Evolutionary conservation across 2,113 vertebrate species (phyloP).

Genomic region (Motacilla tschutschensis): DNA sequence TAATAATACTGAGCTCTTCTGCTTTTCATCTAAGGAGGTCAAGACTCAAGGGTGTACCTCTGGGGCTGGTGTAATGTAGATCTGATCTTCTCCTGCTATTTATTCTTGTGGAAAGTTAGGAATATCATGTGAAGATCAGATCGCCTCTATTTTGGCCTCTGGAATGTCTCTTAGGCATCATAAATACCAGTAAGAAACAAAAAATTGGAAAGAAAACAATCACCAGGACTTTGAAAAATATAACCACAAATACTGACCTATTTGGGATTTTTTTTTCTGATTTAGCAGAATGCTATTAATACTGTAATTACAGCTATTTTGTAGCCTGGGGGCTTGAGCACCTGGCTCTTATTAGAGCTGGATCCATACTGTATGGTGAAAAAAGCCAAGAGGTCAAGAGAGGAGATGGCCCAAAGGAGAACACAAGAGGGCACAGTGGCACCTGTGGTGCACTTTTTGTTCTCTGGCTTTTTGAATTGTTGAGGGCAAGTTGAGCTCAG

Average conservation of each 20-base stretch:
- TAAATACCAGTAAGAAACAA: constrained; percentile 40
- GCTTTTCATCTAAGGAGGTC: constrained; percentile 55
- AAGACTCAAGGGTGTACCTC: constrained; percentile 23
- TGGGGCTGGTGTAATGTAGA: constrained; percentile 4
- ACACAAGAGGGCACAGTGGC: constrained; percentile 62
- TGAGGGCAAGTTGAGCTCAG: neutral
- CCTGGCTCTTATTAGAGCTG: constrained; percentile 45
- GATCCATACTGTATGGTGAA: neutral
- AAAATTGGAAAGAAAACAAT: constrained; percentile 46
- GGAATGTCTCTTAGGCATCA: constrained; percentile 53
- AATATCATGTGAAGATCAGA: constrained; percentile 31
- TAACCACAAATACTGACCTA: constrained; percentile 43
- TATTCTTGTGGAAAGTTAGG: constrained; percentile 28
- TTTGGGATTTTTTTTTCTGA: neutral
- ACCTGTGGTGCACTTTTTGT: constrained; percentile 26
- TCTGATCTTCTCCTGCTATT: constrained; percentile 18
- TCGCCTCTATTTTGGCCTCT: constrained; percentile 20
- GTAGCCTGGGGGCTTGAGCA: constrained; percentile 6
- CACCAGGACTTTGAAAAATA: constrained; percentile 29
- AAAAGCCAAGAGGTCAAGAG: neutral
- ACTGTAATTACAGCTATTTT: constrained; percentile 47
- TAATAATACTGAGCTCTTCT: constrained; percentile 37
- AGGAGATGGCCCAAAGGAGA: constrained; percentile 15
- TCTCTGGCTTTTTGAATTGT: neutral
- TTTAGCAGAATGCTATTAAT: constrained; percentile 53